Evolutionary conservation across 2,113 vertebrate genomes (phyloP).

Genomic region (Meles meles): DNA sequence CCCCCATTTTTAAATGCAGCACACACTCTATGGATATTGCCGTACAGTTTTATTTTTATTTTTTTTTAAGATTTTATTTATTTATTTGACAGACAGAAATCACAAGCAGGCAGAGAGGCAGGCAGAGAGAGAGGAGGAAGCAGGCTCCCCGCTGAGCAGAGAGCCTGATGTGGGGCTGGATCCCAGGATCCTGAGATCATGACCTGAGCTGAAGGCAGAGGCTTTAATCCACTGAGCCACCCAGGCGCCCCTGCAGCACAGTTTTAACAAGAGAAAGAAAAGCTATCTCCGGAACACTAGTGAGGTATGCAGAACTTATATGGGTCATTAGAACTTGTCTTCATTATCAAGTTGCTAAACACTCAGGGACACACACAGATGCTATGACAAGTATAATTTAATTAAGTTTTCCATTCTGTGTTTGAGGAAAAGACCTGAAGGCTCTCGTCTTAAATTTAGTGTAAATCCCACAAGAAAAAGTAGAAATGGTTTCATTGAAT

Average conservation of each 20-base stretch:
- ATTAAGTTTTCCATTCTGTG: neutral
- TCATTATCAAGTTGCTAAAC: neutral
- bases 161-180: too few relatives aligned
- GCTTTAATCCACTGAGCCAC: too few relatives aligned
- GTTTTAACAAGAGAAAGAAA: neutral
- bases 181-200: too few relatives aligned
- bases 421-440: neutral
- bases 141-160: too few relatives aligned
- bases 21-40: neutral
- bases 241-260: neutral
- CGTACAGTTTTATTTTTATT: neutral
- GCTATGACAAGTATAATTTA: neutral
- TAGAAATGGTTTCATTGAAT: neutral
- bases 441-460: neutral
- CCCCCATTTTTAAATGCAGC: neutral
- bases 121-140: too few relatives aligned
- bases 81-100: too few relatives aligned
- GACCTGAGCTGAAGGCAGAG: too few relatives aligned
- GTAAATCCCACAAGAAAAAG: neutral
- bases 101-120: too few relatives aligned
- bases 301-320: neutral
- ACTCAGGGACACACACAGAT: neutral
- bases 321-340: neutral
- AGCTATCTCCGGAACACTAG: neutral
- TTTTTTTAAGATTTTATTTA: neutral